Percentiles rank a stretch among this genome's conserved stretches.
These are phyloP conservation scores for Helogale parvula DNA, from an alignment of 2,113 vertebrate genomes.

Conservation along the genomic window DNA sequence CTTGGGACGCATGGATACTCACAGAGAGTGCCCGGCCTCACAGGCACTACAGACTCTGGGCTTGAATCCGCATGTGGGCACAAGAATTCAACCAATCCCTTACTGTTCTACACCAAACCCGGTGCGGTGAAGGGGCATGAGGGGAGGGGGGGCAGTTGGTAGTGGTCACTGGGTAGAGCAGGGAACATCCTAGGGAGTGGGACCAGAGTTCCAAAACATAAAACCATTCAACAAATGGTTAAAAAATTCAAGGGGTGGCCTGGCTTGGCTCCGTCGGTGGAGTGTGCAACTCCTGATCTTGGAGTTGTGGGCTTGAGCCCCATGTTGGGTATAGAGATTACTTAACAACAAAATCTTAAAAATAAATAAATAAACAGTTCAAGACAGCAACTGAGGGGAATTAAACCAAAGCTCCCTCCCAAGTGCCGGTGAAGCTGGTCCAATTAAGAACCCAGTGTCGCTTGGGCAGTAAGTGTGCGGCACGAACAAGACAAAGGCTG, in stretches of 20 bases:
- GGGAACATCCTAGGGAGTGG: neutral
- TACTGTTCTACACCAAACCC: neutral
- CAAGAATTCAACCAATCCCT: neutral
- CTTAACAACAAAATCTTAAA: neutral
- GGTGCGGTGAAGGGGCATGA: no score
- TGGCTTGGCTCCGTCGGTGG: neutral
- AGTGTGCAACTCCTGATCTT: neutral
- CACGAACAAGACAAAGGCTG: neutral
- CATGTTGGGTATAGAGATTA: neutral
- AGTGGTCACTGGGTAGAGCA: neutral
- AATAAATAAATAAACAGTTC: neutral
- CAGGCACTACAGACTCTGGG: neutral
- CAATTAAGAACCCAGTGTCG: neutral
- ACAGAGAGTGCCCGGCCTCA: neutral
- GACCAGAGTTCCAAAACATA: neutral
- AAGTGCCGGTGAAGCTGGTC: neutral
- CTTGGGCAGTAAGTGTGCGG: neutral
- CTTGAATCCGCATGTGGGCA: neutral
- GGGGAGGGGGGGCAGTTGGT: fast-evolving
- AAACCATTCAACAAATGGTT: neutral
- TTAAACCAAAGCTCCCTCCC: neutral
- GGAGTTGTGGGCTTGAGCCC: neutral
- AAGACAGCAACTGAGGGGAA: neutral
- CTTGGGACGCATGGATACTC: neutral
- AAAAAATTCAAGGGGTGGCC: neutral